Evolutionary conservation across 2,113 vertebrate genomes (phyloP), one percentile per base, ranked within the genome.

Genomic region (Anseranas semipalmata): DNA sequence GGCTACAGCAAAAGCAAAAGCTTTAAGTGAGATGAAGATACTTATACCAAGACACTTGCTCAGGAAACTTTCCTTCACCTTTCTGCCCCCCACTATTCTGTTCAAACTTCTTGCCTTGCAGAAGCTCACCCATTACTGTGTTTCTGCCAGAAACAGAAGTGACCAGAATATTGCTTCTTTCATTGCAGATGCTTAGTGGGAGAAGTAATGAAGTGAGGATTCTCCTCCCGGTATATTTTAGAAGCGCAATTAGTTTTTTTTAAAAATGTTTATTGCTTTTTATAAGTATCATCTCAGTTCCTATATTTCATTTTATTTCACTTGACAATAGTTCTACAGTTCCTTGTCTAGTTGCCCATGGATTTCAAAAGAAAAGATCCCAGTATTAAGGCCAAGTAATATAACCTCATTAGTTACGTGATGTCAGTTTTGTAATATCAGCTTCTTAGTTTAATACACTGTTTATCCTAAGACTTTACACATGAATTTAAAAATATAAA

Each of bases 1-100:
- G 99, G 99, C 99, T 99, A 65, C 15, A 93, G 89, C 10, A 62
- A 87, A 93, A 97, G 13, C 17, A 78, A 90, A 89, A 95, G 13
- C 32, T 82, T 94, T 88, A 63, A 87, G 67, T 33, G 41, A 83
- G 91, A 75, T 37, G 12, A 91, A 94, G 52, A 58, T 41, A 72
- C 7, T 65, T 84, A 32, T 9, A 72, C 56, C 24, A 53, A 62
- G 55, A 71, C 16, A 62, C 8, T 32, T 46, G 68, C 58, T 90
- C 32, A 70, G 89, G 33, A 13, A 89, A 66, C 21, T 89, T 93
- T 25, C 22, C 18, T 66, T 65, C n/a, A 12, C n/a, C 62, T 85
- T 72, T 62, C 7, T 22, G 15, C 46, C 74, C n/a, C 25, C 12
- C 43, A 19, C 27, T 87, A 25, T 35, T 76, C 55, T 66, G 21